Base-by-base conservation (phyloP, 2,888 invertebrate genomes). In the Thyatira batis region DNA sequence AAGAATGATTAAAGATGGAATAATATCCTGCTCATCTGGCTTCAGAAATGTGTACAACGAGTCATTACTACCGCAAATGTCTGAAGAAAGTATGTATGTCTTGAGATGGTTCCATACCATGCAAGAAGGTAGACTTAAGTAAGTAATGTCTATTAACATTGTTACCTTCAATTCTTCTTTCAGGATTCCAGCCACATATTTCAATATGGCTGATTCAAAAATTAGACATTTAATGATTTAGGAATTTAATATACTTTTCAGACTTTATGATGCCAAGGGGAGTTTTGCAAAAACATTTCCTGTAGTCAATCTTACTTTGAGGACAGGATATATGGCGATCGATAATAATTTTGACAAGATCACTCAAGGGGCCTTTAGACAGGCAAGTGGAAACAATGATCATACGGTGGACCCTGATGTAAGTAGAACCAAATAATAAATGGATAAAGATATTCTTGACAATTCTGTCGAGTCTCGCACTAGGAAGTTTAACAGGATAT, bases 41-140 rank as follows among this genome's bases (percentile, higher is more conserved):
- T 71, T 63, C 46, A 71, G 80, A 58, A 75, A 81, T 52, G 9
- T 67, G 1, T 81, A 82, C 45, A 53, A 78, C 20, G 51, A 61
- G 0, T 51, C 62, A 1, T 25, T 66, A 0, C 17, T 55, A 4
- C 79, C 79, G 0, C 56, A 63, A 52, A 46, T 72, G n/a, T 63
- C 72, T 3, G 13, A 72, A 2, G 82, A 82, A 54, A 76, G 54
- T 25, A 56, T 66, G 1, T 65, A 63, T 8, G 57, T 61, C 0
- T 51, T 69, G 3, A 68, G 82, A 28, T 80, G 79, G 77, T 65
- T 68, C 9, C 82, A 82, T 55, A 62, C 64, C 0, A 62, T 78
- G 27, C 80, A 79, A 21, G 69, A 76, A 27, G 76, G 73, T 6
- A 54, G 50, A 20, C 20, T 73, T 28, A 77, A 73, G 80, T 82